Evolutionary conservation across 2,888 invertebrate genomes (phyloP), one percentile per base, ranked within the genome.

Genomic region (Drosophila pseudotakahashii): DNA sequence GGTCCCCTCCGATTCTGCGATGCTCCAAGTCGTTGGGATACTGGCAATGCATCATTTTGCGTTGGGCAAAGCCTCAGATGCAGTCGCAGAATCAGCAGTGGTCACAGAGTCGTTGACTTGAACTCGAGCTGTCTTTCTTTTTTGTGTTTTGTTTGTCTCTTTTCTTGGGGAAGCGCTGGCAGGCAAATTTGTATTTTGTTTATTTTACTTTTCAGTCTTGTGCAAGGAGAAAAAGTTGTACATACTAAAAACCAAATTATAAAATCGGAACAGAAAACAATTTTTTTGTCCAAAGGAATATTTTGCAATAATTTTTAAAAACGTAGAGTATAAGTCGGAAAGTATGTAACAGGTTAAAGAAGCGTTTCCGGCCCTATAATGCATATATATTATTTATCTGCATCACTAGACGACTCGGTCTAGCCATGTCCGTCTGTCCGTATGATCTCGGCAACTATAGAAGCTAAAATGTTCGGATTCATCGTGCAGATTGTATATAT

Each of bases 91-190:
- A 44, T 16, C 26, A 47, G 45, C 34, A 67, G 23, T 42, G n/a
- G 23, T 23, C 23, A 23, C 44, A n/a, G 44, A 62, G 58, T 69
- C 74, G 58, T 73, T 73, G 73, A 73, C 69, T 73, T 47, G 51
- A 62, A n/a, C 23, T 44, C 23, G 7, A 23, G 54, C 69, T 47
- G 54, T 50, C 44, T 48, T 48, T 51, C 59, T 23, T 51, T 59
- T 23, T 68, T 53, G 34, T 37, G 51, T 39, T 41, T 61, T 57
- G 13, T 23, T 45, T 45, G n/a, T 45, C 4, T 45, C 48, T 32
- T 55, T 37, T 57, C 13, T 68, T 52, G n/a, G 47, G 51, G 32
- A 14, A 5, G 42, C 53, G 26, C 30, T 41, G 67, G 26, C 19
- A 45, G 67, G 52, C 55, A 52, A 45, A 51, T 55, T 37, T 39